Conservation (phyloP, 2,888 invertebrate genomes). For the Erebia aethiops region DNA sequence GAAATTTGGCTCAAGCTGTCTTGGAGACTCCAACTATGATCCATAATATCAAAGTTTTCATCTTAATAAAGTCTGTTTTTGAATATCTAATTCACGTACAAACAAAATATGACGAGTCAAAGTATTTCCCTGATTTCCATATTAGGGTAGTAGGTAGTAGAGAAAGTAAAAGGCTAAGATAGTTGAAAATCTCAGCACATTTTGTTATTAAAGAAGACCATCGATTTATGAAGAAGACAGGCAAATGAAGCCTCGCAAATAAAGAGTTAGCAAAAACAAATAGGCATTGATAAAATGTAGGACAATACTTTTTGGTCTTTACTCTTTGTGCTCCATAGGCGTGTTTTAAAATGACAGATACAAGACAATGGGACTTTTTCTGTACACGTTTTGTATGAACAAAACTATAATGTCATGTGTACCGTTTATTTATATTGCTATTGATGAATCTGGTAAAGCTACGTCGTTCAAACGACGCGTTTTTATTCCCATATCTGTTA, state of each 20-base stretch:
- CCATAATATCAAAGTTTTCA: too few relatives aligned
- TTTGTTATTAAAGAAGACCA: background rate
- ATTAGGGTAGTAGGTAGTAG: too few relatives aligned
- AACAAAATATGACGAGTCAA: too few relatives aligned
- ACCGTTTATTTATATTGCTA: slow-evolving; percentile 21
- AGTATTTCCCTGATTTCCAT: too few relatives aligned
- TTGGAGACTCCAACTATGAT: too few relatives aligned
- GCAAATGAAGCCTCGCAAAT: background rate
- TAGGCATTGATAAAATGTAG: slow-evolving; percentile 13
- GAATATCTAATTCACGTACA: too few relatives aligned
- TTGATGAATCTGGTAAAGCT: slow-evolving; percentile 14
- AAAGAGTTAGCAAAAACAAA: background rate
- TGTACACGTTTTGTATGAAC: slow-evolving; percentile 17
- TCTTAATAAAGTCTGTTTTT: too few relatives aligned
- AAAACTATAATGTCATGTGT: slow-evolving; percentile 14
- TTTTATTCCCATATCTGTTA: background rate
- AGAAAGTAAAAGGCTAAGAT: too few relatives aligned
- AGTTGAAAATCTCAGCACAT: too few relatives aligned
- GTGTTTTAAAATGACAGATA: background rate
- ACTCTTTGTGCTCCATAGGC: slow-evolving; percentile 3
- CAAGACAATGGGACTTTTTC: slow-evolving; percentile 19
- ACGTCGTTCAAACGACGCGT: background rate
- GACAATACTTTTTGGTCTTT: slow-evolving; percentile 3
- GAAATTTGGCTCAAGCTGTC: too few relatives aligned
- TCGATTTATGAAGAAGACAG: too few relatives aligned